Base-by-base conservation (phyloP, 2,113 vertebrate species). In the Nycticryphes semicollaris region DNA sequence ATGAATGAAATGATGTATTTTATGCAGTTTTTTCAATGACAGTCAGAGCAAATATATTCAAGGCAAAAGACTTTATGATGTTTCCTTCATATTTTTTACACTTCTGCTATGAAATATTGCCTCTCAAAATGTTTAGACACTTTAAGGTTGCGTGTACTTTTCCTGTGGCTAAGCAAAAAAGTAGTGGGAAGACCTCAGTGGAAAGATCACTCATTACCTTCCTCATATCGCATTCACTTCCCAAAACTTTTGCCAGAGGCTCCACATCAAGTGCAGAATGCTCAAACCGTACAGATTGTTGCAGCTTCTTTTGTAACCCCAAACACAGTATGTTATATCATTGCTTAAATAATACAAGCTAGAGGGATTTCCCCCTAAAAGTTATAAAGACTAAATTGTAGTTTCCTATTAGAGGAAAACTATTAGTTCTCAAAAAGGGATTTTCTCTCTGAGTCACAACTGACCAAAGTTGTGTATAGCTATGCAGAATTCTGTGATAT, bases 1-100 rank as follows among this genome's bases (percentile, higher is more conserved):
- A 85, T 87, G 62, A 95, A 94, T 84, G n/a, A 87, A 93, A 84
- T 20, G 0, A 60, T 80, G 22, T 23, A 67, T 72, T 93, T 84
- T 53, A 59, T 77, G 5, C 14, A 33, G 2, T 3, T 90, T 92
- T 92, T 84, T 66, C 73, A 84, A 73, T 48, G 28, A 54, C 16
- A 53, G 6, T 14, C 12, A 75, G 54, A 70, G 20, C 59, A 91
- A 72, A 79, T 53, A 39, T 8, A 59, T 39, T 67, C 2, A 87
- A 77, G 27, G 14, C 6, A 70, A 81, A 92, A 70, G 2, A 70
- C 8, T 51, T 68, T 3, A 51, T 67, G 22, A 33, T 45, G 4
- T 2, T 76, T 78, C 23, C 23, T 87, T 60, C 2, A 0, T 50
- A 18, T 59, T 66, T 84, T 91, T 74, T 33, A 67, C 30, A n/a